Evolutionary conservation across 2,888 invertebrate genomes (phyloP), one percentile per base, ranked within the genome.

Genomic region (Mesochorus sp.): DNA sequence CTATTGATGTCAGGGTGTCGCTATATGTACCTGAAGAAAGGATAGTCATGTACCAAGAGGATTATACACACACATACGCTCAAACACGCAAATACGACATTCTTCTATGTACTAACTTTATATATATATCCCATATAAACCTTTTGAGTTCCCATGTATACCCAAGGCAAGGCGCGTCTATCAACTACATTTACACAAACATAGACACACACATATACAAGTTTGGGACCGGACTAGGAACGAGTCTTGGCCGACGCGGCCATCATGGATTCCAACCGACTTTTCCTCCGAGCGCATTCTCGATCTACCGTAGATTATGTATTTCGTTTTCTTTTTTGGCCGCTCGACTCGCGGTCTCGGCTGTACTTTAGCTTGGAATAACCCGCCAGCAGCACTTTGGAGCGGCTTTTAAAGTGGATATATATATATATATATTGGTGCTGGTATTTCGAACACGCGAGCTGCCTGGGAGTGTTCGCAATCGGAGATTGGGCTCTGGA

Each of bases 181-280:
- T 37, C 31, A 57, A 44, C 12, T 24, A 59, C 4, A 14, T 21
- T 47, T 42, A 53, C 26, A 24, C 12, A 37, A 12, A 24, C 12
- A 57, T 3, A 37, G 44, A 47, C 26, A 28, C 28, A 66, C 53
- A 49, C 70, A 37, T 47, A 76, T 39, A 49, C 57, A 10, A 59
- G 31, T 74, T 57, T 51, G 55, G 44, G 39, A 77, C 44, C 70
- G 44, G 53, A 72, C 64, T 49, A 57, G 74, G 49, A 81, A 73
- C 68, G 68, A 76, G 67, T 55, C 70, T 61, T 73, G 71, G n/a
- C n/a, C n/a, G 47, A 80, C 76, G 80, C 85, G 80, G 82, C 85
- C 83, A 84, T 85, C 83, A 81, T 81, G 84, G 79, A 88, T 88
- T 88, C 86, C 87, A 80, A 37, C 72, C 73, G 79, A 80, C 66